phyloP scores from a whole-genome alignment of 2,888 invertebrate genomes.

The Steinernema scapterisci region DNA sequence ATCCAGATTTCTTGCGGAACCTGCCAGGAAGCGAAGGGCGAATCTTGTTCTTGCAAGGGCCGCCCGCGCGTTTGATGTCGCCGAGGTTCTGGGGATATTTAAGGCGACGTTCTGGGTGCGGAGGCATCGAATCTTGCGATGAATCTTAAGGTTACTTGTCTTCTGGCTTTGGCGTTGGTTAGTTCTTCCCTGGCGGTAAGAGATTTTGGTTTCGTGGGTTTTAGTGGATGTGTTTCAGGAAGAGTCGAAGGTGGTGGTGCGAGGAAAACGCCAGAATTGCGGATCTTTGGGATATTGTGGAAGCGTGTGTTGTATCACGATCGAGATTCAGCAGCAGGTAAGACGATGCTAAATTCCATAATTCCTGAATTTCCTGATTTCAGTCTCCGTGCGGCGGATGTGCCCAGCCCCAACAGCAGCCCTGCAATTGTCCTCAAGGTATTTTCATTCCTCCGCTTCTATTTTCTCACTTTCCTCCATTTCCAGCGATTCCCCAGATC shows the following conservation, averaged over 20 bases:
- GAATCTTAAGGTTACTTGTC: background rate
- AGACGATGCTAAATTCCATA: background rate
- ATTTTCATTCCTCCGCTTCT: too few relatives aligned
- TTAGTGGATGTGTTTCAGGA: background rate
- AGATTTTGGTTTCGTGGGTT: background rate
- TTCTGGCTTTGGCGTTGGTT: background rate
- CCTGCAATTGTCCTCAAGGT: too few relatives aligned
- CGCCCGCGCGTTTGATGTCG: background rate
- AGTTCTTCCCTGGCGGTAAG: constrained; percentile 2
- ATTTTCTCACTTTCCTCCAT: too few relatives aligned
- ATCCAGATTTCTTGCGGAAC: constrained; percentile 24
- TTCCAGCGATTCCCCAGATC: background rate
- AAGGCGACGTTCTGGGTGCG: background rate
- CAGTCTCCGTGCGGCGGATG: too few relatives aligned
- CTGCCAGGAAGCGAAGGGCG: background rate
- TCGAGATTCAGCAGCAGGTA: constrained; percentile 4
- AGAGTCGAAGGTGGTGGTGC: constrained; percentile 31
- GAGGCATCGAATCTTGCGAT: background rate
- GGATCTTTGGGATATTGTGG: constrained; percentile 41
- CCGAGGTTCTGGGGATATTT: background rate
- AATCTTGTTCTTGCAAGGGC: constrained; percentile 16
- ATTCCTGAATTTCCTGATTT: too few relatives aligned
- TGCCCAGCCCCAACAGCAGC: too few relatives aligned
- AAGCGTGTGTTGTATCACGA: constrained; percentile 35
- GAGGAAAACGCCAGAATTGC: constrained; percentile 40